Evolutionary conservation across 2,113 vertebrate genomes (phyloP).

Genomic region (Leptodactylus fuscus): DNA sequence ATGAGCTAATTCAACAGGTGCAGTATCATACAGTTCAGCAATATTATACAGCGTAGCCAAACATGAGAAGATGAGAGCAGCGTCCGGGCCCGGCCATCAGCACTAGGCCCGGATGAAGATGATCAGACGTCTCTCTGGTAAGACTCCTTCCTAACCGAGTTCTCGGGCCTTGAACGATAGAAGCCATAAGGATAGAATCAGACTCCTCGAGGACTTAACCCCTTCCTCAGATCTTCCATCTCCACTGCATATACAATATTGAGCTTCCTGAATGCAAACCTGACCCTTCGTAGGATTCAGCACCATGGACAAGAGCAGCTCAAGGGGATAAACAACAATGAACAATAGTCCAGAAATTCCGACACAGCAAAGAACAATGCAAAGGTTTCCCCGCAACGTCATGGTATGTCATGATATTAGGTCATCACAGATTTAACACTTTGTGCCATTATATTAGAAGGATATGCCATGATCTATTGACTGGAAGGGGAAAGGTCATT

Average conservation of each 20-base stretch:
- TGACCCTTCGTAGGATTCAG: conserved; percentile 14
- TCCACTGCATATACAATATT: too few relatives aligned
- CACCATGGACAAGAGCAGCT: conserved; percentile 45
- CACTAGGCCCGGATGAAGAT: background rate
- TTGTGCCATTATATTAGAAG: too few relatives aligned
- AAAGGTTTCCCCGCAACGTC: background rate
- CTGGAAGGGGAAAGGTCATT: too few relatives aligned
- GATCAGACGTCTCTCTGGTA: background rate
- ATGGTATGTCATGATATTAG: too few relatives aligned
- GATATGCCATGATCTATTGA: too few relatives aligned
- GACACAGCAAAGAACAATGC: background rate
- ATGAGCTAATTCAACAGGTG: conserved; percentile 14
- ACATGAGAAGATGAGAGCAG: background rate
- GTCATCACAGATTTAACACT: too few relatives aligned
- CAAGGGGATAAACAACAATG: too few relatives aligned
- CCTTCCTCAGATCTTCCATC: background rate
- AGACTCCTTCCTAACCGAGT: background rate
- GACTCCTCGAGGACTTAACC: background rate
- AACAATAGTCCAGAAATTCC: background rate
- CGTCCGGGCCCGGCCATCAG: background rate
- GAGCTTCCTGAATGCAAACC: too few relatives aligned
- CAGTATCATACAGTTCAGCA: background rate
- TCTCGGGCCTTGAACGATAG: background rate
- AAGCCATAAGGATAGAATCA: background rate
- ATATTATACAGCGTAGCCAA: background rate